Conservation (phyloP, 2,888 invertebrate genomes). For the Drosophila fulvimacula region DNA sequence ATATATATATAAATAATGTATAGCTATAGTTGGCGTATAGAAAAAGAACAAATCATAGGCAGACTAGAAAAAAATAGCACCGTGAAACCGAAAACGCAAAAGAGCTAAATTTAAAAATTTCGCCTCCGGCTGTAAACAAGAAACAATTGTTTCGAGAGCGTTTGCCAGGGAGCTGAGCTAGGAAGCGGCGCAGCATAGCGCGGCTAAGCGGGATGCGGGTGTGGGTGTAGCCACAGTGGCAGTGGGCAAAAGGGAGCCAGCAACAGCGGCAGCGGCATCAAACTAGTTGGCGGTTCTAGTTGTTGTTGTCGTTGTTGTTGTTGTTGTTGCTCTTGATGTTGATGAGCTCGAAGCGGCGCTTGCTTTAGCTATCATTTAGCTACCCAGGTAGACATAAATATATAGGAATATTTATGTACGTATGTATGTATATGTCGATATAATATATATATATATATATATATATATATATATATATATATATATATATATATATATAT, state of each 20-base stretch:
- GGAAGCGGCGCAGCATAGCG: slow-evolving; percentile 14
- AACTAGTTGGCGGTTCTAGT: slow-evolving; percentile 52
- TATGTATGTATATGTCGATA: background rate
- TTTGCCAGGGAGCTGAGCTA: slow-evolving; percentile 43
- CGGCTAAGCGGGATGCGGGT: background rate
- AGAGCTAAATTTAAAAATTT: slow-evolving; percentile 63
- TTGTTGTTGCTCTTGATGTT: slow-evolving; percentile 33
- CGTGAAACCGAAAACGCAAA: slow-evolving; percentile 46
- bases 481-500: background rate
- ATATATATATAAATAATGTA: background rate
- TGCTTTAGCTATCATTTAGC: slow-evolving; percentile 61
- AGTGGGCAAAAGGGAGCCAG: background rate
- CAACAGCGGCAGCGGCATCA: slow-evolving; percentile 4
- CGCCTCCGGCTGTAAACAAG: slow-evolving; percentile 63
- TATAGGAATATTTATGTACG: background rate
- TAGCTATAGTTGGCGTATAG: background rate
- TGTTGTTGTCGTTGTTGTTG: slow-evolving; percentile 25
- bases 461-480: background rate
- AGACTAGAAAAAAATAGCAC: slow-evolving; percentile 10
- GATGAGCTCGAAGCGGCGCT: slow-evolving; percentile 50
- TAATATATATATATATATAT: background rate
- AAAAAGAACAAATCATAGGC: background rate
- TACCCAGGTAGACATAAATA: slow-evolving; percentile 32
- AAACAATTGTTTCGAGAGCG: slow-evolving; percentile 68
- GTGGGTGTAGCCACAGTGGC: background rate